phyloP scores from a whole-genome alignment of 2,888 invertebrate species.

The Scaeva pyrastri region DNA sequence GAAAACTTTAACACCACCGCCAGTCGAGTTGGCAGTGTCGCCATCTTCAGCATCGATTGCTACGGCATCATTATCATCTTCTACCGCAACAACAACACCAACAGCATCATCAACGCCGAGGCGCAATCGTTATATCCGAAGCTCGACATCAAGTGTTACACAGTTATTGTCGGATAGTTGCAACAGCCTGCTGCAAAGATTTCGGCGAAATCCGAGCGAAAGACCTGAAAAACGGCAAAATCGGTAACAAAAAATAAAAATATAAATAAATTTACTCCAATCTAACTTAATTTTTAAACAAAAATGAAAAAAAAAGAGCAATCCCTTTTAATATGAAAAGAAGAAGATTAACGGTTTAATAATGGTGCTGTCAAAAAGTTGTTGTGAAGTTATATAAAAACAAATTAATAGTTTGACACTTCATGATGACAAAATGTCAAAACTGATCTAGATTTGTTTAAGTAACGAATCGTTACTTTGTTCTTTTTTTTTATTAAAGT shows the following conservation, averaged over 20 bases:
- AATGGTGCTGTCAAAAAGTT: not conserved
- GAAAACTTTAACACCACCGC: slow-evolving; percentile 70
- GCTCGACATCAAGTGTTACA: slow-evolving; percentile 92
- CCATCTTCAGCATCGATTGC: slow-evolving; percentile 75
- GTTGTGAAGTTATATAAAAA: slow-evolving; percentile 60
- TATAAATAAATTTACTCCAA: slow-evolving; percentile 31
- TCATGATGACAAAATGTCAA: slow-evolving; percentile 4
- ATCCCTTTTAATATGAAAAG: slow-evolving; percentile 25
- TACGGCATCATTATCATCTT: slow-evolving; percentile 47
- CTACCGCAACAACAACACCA: slow-evolving; percentile 72
- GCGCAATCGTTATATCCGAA: slow-evolving; percentile 90
- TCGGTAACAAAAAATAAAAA: slow-evolving; percentile 77
- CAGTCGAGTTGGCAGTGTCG: slow-evolving; percentile 55
- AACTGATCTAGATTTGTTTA: not conserved
- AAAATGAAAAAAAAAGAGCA: not conserved
- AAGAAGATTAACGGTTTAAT: slow-evolving; percentile 35
- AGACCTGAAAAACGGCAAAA: slow-evolving; percentile 85
- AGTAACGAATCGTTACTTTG: not conserved
- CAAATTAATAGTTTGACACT: not conserved
- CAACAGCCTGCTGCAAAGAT: slow-evolving; percentile 92
- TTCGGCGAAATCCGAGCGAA: slow-evolving; percentile 91
- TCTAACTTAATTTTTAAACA: not conserved
- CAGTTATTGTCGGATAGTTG: slow-evolving; percentile 94
- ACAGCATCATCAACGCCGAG: slow-evolving; percentile 84
- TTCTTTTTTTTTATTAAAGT: not conserved